Evolutionary conservation across 2,113 vertebrate species (phyloP), one percentile per base, ranked within the genome.

Genomic region (Actenoides hombroni): DNA sequence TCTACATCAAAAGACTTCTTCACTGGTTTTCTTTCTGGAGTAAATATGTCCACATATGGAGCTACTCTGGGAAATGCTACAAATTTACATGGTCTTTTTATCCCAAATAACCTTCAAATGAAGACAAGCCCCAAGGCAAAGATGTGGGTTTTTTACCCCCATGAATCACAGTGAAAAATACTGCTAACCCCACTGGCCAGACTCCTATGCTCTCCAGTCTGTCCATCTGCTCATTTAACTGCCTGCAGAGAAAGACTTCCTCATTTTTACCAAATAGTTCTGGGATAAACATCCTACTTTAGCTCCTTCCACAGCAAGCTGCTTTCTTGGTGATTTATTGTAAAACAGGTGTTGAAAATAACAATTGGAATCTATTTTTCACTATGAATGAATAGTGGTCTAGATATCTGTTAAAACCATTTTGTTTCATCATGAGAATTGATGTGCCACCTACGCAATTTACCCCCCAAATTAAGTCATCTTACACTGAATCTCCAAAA

Each of bases 151-250:
- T 64, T 37, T 16, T 2, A 1, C 13, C 19, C 2, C 49, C 35
- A 42, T 67, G 79, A 93, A 87, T 95, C 84, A 95, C 51, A 91
- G 61, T 60, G 73, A 79, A 92, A 94, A 93, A 95, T 40, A 8
- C 65, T 74, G 63, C 35, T 87, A 87, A 85, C 37, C 60, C 77
- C 40, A 39, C 51, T 53, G 78, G 61, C 40, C 53, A 75, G 61
- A 53, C 57, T 92, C 49, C 56, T 56, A 8, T 0, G 2, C n/a
- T 69, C 40, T 87, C 63, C 59, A 65, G 44, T 39, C 59, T 78
- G 48, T 51, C n/a, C 37, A 13, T 74, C 78, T 89, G 91, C 68
- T 86, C 73, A 53, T 53, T 91, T 48, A 75, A 83, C 51, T 89
- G 70, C 35, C 35, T 31, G 70, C 39, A 94, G 73, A 79, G 46